Percentiles rank a stretch among this genome's conserved stretches.
Conservation (phyloP, 2,888 invertebrate genomes). For the Dascillus cervinus region DNA sequence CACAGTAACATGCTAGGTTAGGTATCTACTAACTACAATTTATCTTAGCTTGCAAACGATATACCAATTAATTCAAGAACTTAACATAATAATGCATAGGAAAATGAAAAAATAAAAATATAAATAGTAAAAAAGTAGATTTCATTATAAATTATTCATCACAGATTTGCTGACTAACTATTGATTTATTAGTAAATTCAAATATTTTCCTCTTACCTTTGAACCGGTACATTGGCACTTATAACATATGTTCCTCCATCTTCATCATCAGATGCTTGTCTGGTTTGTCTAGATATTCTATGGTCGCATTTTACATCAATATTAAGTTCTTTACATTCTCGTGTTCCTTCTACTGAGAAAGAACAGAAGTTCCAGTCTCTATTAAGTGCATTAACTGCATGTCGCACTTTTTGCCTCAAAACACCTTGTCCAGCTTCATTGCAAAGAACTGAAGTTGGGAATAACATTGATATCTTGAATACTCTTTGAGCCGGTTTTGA, state of each 20-base stretch:
- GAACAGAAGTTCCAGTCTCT: slow-evolving; percentile 97
- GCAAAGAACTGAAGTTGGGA: slow-evolving; percentile 94
- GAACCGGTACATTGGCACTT: slow-evolving; percentile 73
- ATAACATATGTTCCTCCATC: slow-evolving; percentile 73
- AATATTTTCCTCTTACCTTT: too few species aligned
- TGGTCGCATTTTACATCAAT: slow-evolving; percentile 91
- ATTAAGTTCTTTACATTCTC: slow-evolving; percentile 83
- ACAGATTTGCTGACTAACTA: too few species aligned
- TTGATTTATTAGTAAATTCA: too few species aligned
- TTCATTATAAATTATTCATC: too few species aligned
- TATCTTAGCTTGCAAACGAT: too few species aligned
- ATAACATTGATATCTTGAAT: slow-evolving; percentile 87
- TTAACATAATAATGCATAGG: too few species aligned
- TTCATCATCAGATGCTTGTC: slow-evolving; percentile 52
- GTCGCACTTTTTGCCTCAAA: slow-evolving; percentile 78
- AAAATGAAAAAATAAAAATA: too few species aligned
- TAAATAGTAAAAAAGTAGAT: too few species aligned
- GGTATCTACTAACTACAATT: too few species aligned
- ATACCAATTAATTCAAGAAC: too few species aligned
- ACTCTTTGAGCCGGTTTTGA: slow-evolving; percentile 89
- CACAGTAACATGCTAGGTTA: slow-evolving; percentile 43
- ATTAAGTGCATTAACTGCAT: slow-evolving; percentile 84
- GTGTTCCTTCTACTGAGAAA: slow-evolving; percentile 76
- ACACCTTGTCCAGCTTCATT: slow-evolving; percentile 94
- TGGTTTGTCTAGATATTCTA: slow-evolving; percentile 55